A percentile compares a stretch with the other conserved stretches of the same genome.
phyloP scores from a whole-genome alignment of 2,888 invertebrate species.

The Amphipoea oculea region DNA sequence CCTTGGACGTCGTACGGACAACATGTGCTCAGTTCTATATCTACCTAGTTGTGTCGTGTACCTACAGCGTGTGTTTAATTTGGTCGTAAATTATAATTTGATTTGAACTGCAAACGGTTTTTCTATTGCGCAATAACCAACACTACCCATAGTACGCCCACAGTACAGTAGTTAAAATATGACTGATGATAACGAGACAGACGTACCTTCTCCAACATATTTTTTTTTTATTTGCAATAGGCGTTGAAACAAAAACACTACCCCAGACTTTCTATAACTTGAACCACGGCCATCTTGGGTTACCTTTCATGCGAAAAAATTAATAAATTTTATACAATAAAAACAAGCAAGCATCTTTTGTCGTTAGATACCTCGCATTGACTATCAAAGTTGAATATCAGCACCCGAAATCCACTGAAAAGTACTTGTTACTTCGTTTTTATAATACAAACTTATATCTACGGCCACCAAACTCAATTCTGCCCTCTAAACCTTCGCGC shows the following conservation, averaged over 20 bases:
- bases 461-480: slow-evolving; percentile 48
- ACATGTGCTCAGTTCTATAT: no score
- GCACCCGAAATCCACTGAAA: slow-evolving; percentile 55
- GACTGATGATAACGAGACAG: no score
- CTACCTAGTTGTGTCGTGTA: no score
- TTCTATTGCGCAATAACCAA: no score
- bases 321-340: slow-evolving; percentile 35
- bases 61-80: no score
- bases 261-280: not conserved
- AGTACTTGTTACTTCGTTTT: slow-evolving; percentile 55
- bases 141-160: no score
- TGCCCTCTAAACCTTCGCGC: slow-evolving; percentile 50
- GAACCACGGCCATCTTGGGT: not conserved
- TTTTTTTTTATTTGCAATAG: no score
- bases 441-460: slow-evolving; percentile 51
- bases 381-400: slow-evolving; percentile 47
- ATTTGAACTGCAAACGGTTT: no score
- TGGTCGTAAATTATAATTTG: no score
- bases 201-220: no score
- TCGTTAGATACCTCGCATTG: slow-evolving; percentile 26
- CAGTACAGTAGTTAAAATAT: no score
- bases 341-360: slow-evolving; percentile 39
- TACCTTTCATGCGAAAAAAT: slow-evolving; percentile 21
- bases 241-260: not conserved
- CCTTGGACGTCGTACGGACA: no score